Conservation (phyloP, 2,113 vertebrate genomes). For the Cyrtonyx montezumae region DNA sequence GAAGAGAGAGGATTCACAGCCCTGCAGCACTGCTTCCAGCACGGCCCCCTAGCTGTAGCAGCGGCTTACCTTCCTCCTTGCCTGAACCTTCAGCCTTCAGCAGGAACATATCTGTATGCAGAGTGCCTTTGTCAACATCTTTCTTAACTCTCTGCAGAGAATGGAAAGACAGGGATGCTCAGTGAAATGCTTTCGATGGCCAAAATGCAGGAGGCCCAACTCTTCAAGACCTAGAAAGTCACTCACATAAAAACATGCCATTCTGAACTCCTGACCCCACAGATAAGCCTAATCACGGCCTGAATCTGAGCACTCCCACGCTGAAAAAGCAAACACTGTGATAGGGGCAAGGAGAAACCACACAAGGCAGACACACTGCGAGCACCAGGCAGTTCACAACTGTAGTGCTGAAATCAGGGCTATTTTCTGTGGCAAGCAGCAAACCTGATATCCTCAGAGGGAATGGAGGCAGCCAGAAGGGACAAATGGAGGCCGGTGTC, state of each 20-base stretch:
- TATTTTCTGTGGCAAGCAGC: neutral
- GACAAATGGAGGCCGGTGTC: neutral
- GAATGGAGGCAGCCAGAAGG: neutral
- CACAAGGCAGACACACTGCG: too few relatives aligned
- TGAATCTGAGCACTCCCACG: fast-evolving
- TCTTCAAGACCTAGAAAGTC: neutral
- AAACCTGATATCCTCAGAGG: neutral
- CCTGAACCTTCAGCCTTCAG: constrained; percentile 84
- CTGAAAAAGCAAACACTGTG: neutral
- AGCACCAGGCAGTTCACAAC: neutral
- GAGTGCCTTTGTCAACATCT: constrained; percentile 93
- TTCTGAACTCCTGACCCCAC: neutral
- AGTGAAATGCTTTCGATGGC: neutral
- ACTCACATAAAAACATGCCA: neutral
- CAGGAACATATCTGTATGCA: constrained; percentile 93
- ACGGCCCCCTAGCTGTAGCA: neutral
- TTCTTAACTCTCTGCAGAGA: constrained; percentile 89
- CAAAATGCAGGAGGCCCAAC: neutral
- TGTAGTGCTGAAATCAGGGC: neutral
- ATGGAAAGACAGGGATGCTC: neutral
- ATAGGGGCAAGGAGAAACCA: neutral
- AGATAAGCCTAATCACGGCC: neutral
- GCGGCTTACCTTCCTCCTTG: constrained; percentile 79
- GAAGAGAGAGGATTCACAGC: neutral
- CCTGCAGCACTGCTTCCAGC: neutral